These are phyloP conservation scores for Cantharis lateralis DNA, from an alignment of 2,888 invertebrate genomes.

Conservation along the genomic window DNA sequence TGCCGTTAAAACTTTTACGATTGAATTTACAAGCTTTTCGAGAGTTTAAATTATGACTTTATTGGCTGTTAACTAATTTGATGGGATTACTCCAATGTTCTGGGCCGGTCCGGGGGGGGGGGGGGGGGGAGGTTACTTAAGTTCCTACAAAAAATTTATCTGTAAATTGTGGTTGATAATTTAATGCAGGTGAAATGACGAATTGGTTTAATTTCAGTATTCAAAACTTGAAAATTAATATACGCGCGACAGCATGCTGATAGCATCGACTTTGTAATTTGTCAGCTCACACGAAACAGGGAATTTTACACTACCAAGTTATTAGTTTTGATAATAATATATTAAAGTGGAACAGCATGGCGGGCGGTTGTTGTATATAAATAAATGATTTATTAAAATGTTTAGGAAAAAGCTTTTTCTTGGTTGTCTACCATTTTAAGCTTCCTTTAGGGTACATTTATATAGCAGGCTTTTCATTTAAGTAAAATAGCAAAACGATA, in stretches of 20 bases:
- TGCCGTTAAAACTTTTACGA: background rate
- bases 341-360: constrained; percentile 1
- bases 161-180: background rate
- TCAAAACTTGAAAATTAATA: constrained; percentile 12
- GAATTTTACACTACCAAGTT: constrained; percentile 5
- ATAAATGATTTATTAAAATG: constrained; percentile 10
- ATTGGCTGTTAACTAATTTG: background rate
- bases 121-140: background rate
- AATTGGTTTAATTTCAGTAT: constrained; percentile 14
- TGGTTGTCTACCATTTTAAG: background rate
- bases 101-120: no score
- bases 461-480: background rate
- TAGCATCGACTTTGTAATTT: constrained; percentile 14
- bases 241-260: constrained; percentile 3
- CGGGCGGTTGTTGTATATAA: constrained; percentile 3
- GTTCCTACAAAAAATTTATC: background rate
- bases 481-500: constrained; percentile 2
- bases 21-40: background rate
- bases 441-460: background rate
- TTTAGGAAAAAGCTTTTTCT: constrained; percentile 16
- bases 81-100: background rate
- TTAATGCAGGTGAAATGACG: background rate
- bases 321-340: constrained; percentile 13
- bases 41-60: background rate
- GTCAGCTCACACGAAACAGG: constrained; percentile 1